Conservation (phyloP, 2,888 invertebrate genomes). For the Tolmerus cingulatus region DNA sequence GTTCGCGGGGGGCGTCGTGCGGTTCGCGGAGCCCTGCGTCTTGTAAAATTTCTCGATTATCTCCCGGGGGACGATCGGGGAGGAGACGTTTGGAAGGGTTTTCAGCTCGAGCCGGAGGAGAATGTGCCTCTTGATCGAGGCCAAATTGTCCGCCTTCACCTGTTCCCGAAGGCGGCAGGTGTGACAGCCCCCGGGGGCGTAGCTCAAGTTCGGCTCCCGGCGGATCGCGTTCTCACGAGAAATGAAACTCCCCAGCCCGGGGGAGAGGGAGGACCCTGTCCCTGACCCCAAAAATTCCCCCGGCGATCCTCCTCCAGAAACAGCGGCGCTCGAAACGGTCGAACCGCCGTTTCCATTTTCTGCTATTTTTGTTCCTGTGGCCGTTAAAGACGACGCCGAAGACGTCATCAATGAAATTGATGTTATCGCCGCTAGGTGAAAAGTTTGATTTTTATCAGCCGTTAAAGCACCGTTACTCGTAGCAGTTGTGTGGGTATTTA, state of each 20-base stretch:
- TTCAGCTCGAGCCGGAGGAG: conserved; percentile 70
- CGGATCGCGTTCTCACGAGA: conserved; percentile 52
- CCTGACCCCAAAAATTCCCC: not conserved
- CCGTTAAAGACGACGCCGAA: not conserved
- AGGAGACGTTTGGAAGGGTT: conserved; percentile 71
- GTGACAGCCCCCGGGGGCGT: conserved; percentile 61
- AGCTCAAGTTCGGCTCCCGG: conserved; percentile 45
- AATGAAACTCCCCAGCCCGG: not conserved
- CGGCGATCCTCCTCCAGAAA: not conserved
- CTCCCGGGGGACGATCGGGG: conserved; percentile 69
- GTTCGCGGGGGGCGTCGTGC: not conserved
- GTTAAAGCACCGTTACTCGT: too few relatives aligned
- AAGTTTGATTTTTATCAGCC: not conserved
- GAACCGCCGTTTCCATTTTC: not conserved
- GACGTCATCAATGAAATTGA: not conserved
- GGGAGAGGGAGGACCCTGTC: not conserved
- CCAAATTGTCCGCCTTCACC: conserved; percentile 69
- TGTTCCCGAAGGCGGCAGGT: conserved; percentile 68
- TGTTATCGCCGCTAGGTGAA: not conserved
- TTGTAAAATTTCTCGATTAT: conserved; percentile 65
- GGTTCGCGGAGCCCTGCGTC: conserved; percentile 51
- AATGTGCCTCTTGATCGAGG: conserved; percentile 72
- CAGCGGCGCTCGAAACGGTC: not conserved
- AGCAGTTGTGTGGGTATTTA: not conserved
- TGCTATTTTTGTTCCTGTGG: not conserved